A percentile compares a stretch with the other conserved stretches of the same genome.
phyloP scores from a whole-genome alignment of 2,113 vertebrate species.

The Cebidichthys violaceus region DNA sequence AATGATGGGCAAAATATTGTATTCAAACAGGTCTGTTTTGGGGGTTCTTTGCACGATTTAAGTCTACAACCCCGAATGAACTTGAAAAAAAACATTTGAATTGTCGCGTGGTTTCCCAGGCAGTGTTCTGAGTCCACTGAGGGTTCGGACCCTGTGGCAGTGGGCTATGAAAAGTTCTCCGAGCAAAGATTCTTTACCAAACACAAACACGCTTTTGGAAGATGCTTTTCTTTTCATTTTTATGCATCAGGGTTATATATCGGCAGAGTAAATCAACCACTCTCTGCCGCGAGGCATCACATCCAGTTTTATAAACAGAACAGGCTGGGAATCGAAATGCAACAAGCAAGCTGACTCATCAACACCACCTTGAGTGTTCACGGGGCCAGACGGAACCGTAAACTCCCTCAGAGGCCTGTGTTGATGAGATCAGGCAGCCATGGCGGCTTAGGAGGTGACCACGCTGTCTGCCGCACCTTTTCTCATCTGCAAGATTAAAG shows the following conservation, averaged over 20 bases:
- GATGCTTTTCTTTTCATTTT: neutral
- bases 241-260: conserved; percentile 4
- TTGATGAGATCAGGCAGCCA: neutral
- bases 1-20: neutral
- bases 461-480: neutral
- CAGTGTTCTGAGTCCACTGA: neutral
- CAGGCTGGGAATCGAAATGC: neutral
- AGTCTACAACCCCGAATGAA: conserved; percentile 1
- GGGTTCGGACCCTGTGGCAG: neutral
- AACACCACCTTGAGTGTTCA: conserved; percentile 7
- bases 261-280: conserved; percentile 20
- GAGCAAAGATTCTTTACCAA: neutral
- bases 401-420: neutral
- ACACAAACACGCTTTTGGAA: conserved; percentile 4
- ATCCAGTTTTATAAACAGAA: conserved; percentile 14
- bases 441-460: neutral
- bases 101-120: neutral
- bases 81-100: neutral
- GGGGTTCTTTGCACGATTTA: neutral
- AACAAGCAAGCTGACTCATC: conserved; percentile 21
- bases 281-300: conserved; percentile 11
- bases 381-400: neutral
- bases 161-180: neutral
- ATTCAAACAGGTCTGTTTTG: neutral
- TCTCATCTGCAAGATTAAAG: neutral